Evolutionary conservation across 2,888 invertebrate genomes (phyloP), one percentile per base, ranked within the genome.

Genomic region (Drosophila multiciliata): DNA sequence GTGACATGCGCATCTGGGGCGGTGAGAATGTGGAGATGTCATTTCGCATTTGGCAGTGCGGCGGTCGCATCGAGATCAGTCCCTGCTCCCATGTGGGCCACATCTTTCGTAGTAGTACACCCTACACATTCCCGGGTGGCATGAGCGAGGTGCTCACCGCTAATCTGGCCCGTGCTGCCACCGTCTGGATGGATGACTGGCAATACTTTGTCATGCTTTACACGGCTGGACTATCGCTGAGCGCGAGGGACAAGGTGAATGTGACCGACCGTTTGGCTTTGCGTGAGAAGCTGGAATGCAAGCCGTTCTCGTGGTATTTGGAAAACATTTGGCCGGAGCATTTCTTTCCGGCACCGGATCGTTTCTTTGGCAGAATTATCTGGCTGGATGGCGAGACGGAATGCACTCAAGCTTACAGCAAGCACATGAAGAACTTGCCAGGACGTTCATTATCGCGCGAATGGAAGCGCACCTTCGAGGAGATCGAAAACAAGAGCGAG

Each of bases 151-250:
- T 92, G 3, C 94, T 99, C 1, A 97, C 97, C 81, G 95, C 96
- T 0, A 99, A 99, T 93, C 94, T 99, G 40, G 98, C 98, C 0
- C 94, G 99, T 67, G 98, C 98, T 0, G 99, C 99, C 0, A 94
- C 97, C 3, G 99, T 99, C 0, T 99, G 99, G 99, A 97, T 99
- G 97, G 99, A 99, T 91, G 97, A 99, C 64, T 99, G 99, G 97
- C 96, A 97, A 15, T 96, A 97, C 74, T 98, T 98, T 92, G 97
- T 96, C 90, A 97, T 98, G 92, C 97, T 97, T 91, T 97, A 97
- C 83, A 98, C 97, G 90, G 96, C 95, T 0, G 91, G 92, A 80
- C 95, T 96, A 45, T 95, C 93, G 17, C 62, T 90, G 5, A 77
- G 79, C 1, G 77, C 87, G 2, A 80, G 83, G 15, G 82, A 90